Percentiles rank a stretch among this genome's conserved stretches.
Evolutionary conservation across 2,113 vertebrate genomes (phyloP).

Genomic region (Cyrtonyx montezumae): DNA sequence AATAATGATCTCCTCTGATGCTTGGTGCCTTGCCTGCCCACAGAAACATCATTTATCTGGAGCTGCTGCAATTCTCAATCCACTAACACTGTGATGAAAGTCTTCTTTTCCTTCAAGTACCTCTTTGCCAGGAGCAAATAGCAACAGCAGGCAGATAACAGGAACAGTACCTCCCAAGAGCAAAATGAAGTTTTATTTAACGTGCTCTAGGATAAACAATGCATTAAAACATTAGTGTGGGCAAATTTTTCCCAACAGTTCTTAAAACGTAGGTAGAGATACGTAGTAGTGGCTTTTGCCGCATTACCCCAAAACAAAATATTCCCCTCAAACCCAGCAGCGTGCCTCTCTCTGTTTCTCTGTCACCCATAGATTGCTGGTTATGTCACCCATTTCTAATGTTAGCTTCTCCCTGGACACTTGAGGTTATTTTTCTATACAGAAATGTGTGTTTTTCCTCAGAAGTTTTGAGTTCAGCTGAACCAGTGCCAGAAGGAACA

Average conservation of each 20-base stretch:
- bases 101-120: conserved; percentile 30
- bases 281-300: neutral
- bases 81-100: conserved; percentile 35
- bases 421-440: neutral
- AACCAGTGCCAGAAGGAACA: conserved; percentile 70
- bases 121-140: conserved; percentile 47
- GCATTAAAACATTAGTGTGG: neutral
- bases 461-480: conserved; percentile 61
- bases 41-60: conserved; percentile 26
- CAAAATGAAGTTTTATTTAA: conserved; percentile 51
- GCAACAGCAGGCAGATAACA: conserved; percentile 27
- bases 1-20: conserved; percentile 31
- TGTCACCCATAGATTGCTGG: neutral
- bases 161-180: conserved; percentile 15
- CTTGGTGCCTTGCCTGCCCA: neutral
- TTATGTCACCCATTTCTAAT: neutral
- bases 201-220: neutral
- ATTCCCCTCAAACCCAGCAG: accelerated
- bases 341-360: neutral
- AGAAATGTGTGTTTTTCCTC: conserved; percentile 17
- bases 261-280: neutral
- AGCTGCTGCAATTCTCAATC: neutral
- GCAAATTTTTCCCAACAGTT: conserved; percentile 13
- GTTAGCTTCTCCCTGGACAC: neutral
- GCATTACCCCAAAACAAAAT: neutral